Conservation (phyloP, 1,140 invertebrate species). For the Bombus waltoni region DNA sequence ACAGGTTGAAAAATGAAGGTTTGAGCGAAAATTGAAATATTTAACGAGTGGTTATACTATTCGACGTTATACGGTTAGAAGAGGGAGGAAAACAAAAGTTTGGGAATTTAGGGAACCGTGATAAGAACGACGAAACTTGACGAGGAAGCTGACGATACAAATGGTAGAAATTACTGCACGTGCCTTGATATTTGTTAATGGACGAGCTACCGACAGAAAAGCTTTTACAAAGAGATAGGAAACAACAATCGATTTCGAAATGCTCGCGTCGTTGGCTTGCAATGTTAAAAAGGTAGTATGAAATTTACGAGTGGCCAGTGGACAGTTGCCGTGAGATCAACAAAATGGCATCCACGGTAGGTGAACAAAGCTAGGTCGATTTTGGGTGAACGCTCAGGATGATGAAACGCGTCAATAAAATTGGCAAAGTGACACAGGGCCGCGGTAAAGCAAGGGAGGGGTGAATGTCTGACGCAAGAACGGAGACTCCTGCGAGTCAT, state of each 20-base stretch:
- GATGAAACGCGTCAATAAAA: slow-evolving; percentile 68
- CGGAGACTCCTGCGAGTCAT: background rate
- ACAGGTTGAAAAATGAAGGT: background rate
- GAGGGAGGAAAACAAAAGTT: background rate
- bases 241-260: background rate
- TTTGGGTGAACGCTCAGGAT: slow-evolving; percentile 35
- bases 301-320: background rate
- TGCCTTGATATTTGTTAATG: background rate
- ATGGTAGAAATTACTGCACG: background rate
- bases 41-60: background rate
- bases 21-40: background rate
- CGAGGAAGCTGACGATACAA: background rate
- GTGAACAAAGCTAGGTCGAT: background rate
- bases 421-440: slow-evolving; percentile 44
- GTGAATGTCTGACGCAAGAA: slow-evolving; percentile 32
- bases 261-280: background rate
- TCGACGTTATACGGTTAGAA: background rate
- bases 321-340: background rate
- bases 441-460: background rate
- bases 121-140: background rate
- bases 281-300: background rate
- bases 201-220: background rate
- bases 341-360: background rate
- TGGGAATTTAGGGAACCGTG: slow-evolving; percentile 9
- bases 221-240: background rate